Base-by-base conservation (phyloP, 2,797 vertebrate species). In the Chelmon rostratus region DNA sequence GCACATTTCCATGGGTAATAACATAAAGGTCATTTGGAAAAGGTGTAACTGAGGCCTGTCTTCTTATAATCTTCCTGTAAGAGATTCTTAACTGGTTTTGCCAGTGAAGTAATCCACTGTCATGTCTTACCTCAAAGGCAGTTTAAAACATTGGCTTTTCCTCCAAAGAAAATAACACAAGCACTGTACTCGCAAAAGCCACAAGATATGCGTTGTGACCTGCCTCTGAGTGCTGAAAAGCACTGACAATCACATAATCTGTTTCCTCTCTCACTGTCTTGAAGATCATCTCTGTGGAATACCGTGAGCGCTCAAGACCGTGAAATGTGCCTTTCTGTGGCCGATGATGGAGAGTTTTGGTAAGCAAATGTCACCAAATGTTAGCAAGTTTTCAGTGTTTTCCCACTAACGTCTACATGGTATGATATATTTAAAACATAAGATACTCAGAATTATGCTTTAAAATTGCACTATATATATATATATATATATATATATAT, bases 261-360 rank as follows among this genome's bases (percentile, higher is more conserved):
- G 0, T 63, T 46, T 1, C 12, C 18, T 62, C 44, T 42, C 6
- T 15, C 13, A 23, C 37, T 53, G 8, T 50, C 49, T 44, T 38
- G 9, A 61, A 90, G 95, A 15, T 96, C 95, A 1, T 23, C 76
- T 18, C 59, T 88, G 44, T 96, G 95, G 95, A 0, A 79, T 21
- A 88, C 56, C 0, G 92, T 95, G 54, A 88, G 76, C 44, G 8
- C 80, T 49, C 11, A 91, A 16, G 92, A 94, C 12, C 87, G 79
- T 9, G 33, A 84, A 0, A 28, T 4, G 38, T 93, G 85, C 54
- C 83, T 71, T 0, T 18, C 61, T 1, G 61, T 81, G 6, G 8
- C 16, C 4, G 67, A 96, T 0, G 79, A 96, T 73, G 95, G 95
- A 5, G 94, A 96, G 73, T 96, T 95, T 78, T 96, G 95, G 95